Percentiles rank a stretch among this genome's conserved stretches.
These are phyloP conservation scores for Gerris buenoi DNA, from an alignment of 1,140 invertebrate species.

Conservation along the genomic window DNA sequence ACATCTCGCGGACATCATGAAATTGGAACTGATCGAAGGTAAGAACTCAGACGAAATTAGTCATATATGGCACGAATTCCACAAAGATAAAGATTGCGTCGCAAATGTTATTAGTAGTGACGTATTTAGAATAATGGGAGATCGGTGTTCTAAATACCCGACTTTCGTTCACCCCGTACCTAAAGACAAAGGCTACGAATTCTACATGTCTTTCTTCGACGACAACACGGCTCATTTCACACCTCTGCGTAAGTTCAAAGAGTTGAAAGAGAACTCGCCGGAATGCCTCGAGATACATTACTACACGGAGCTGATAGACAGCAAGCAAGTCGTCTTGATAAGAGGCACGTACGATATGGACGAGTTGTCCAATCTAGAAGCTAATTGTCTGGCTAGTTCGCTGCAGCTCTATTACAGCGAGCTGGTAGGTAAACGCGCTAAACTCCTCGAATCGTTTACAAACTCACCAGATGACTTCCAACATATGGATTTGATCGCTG, in stretches of 20 bases:
- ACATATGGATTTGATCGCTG: conserved; percentile 63
- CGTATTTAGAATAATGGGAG: conserved; percentile 41
- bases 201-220: conserved; percentile 62
- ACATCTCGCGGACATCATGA: conserved; percentile 55
- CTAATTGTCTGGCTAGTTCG: conserved; percentile 71
- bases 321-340: conserved; percentile 72
- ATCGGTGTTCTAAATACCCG: conserved; percentile 40
- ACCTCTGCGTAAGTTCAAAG: conserved; percentile 69
- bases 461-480: conserved; percentile 56
- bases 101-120: conserved; percentile 47
- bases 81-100: conserved; percentile 56
- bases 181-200: conserved; percentile 70
- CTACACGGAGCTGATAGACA: conserved; percentile 58
- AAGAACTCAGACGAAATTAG: conserved; percentile 58
- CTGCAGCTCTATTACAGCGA: conserved; percentile 68
- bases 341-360: conserved; percentile 74
- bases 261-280: conserved; percentile 79
- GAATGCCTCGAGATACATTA: conserved; percentile 71
- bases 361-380: conserved; percentile 56
- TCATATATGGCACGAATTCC: conserved; percentile 65
- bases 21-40: conserved; percentile 55
- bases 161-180: conserved; percentile 71
- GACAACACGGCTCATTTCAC: conserved; percentile 69
- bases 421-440: conserved; percentile 41
- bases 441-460: conserved; percentile 54